Conservation (phyloP, 1,140 invertebrate genomes). For the Holotrichia oblita region DNA sequence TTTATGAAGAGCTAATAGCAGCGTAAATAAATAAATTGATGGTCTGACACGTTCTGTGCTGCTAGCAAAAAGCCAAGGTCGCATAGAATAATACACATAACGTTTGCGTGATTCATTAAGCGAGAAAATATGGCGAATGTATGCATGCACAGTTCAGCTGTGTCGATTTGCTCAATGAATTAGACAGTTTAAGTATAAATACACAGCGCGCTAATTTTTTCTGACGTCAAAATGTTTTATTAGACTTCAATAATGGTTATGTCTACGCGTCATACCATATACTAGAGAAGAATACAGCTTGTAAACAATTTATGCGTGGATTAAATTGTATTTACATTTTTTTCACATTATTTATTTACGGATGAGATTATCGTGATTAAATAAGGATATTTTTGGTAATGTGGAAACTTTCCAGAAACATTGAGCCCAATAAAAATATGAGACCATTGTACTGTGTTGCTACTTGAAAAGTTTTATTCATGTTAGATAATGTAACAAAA, state of each 20-base stretch:
- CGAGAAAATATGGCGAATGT: conserved; percentile 4
- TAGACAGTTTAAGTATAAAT: conserved; percentile 26
- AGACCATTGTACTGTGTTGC: neutral
- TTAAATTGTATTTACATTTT: neutral
- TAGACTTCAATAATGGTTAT: neutral
- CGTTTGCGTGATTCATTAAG: conserved; percentile 33
- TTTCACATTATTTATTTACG: neutral
- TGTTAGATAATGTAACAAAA: neutral
- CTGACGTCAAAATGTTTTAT: conserved; percentile 5
- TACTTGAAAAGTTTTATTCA: neutral
- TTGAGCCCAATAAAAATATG: neutral
- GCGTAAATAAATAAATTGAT: conserved; percentile 29
- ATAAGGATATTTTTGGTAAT: neutral
- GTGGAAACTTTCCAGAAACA: neutral
- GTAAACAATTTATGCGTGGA: neutral
- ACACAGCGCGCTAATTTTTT: neutral
- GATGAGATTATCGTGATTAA: neutral
- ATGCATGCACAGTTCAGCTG: conserved; percentile 18
- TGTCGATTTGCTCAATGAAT: conserved; percentile 21
- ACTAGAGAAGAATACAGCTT: neutral
- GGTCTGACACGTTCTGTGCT: conserved; percentile 19
- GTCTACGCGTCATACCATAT: neutral
- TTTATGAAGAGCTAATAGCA: conserved; percentile 25
- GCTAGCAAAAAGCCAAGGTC: conserved; percentile 24
- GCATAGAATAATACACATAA: conserved; percentile 6